Evolutionary conservation across 2,888 invertebrate genomes (phyloP), one percentile per base, ranked within the genome.

Genomic region (Drosophila flavopinicola): DNA sequence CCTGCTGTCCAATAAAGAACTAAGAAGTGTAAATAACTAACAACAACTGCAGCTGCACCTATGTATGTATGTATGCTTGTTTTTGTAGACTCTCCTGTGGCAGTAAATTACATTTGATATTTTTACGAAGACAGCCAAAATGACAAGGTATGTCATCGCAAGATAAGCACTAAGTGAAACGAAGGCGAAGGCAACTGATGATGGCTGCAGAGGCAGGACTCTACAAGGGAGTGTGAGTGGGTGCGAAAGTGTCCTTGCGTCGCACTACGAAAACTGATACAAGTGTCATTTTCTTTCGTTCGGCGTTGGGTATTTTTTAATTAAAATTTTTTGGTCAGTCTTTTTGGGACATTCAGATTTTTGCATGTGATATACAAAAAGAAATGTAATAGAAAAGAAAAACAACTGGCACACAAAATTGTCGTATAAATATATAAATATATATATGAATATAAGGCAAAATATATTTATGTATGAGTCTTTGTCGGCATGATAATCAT

Each of bases 141-240:
- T 74, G 85, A 82, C 85, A 85, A 83, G 85, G 79, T 79, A 83
- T 85, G 83, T 79, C 83, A 85, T 58, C 83, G 77, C 60, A 70
- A 85, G 82, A 82, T 82, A 82, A 85, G 82, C 82, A 57, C 58
- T 44, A 63, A 74, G 69, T 66, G 54, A 66, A 60, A 49, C 33
- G 49, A 39, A 49, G 51, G 15, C 44, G 29, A 53, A 27, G 13
- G 24, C 44, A 61, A 47, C 41, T 54, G 15, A 32, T 42, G 68
- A 48, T 48, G 51, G 11, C 24, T 35, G 35, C 24, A 13, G 13
- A 23, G 33, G 30, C 13, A 2, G 1, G 3, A n/a, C n/a, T n/a
- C 10, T 0, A 15, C 13, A 10, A 0, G 3, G 37, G 25, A 23
- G 2, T 11, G 9, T n/a, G 9, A 24, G 23, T n/a, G 17, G 35